These are phyloP conservation scores for Neoascia interrupta DNA, from an alignment of 2,888 invertebrate species.

Conservation along the genomic window DNA sequence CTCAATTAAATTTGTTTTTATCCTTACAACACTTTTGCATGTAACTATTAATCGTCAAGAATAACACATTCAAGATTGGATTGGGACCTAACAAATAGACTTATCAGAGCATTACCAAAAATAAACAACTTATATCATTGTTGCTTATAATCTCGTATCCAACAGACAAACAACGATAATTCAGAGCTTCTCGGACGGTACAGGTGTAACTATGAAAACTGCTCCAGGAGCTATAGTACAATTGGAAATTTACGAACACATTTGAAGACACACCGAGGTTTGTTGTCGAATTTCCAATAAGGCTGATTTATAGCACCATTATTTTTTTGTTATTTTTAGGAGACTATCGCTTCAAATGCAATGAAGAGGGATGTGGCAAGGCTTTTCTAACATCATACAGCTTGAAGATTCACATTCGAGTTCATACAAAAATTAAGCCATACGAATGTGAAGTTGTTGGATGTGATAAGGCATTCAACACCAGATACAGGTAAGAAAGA, in stretches of 20 bases:
- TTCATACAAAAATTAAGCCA: constrained; percentile 95
- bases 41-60: no score
- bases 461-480: constrained; percentile 96
- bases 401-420: constrained; percentile 94
- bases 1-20: no score
- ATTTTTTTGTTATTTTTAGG: constrained; percentile 81
- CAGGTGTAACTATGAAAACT: constrained; percentile 93
- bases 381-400: constrained; percentile 97
- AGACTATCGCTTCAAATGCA: constrained; percentile 95
- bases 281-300: no score
- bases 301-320: neutral
- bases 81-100: no score
- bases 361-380: constrained; percentile 92
- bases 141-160: neutral
- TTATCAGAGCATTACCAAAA: no score
- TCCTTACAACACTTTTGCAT: no score
- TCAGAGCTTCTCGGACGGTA: constrained; percentile 83
- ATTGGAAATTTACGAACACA: constrained; percentile 96
- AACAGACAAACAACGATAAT: constrained; percentile 74
- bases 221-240: constrained; percentile 93
- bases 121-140: neutral
- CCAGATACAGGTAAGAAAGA: constrained; percentile 89
- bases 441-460: constrained; percentile 90
- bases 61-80: no score
- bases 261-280: constrained; percentile 97